Evolutionary conservation across 2,888 invertebrate species (phyloP).

Genomic region (Lissonota sp.): DNA sequence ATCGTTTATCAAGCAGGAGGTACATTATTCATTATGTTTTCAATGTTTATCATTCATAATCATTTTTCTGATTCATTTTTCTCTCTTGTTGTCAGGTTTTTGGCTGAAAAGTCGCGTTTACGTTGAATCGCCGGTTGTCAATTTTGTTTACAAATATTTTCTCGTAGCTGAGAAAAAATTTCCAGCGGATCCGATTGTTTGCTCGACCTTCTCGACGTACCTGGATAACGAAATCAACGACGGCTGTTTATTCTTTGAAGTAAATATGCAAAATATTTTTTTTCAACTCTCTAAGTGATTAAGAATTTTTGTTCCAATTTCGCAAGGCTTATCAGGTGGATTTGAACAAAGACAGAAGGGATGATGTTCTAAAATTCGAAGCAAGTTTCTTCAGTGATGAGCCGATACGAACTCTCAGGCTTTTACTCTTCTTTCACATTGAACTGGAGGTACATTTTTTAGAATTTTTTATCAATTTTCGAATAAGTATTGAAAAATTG

Average conservation of each 20-base stretch:
- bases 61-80: neutral
- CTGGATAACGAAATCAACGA: conserved; percentile 78
- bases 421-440: conserved; percentile 79
- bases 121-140: conserved; percentile 76
- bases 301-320: neutral
- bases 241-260: conserved; percentile 79
- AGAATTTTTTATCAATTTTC: neutral
- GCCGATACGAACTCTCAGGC: conserved; percentile 74
- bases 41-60: neutral
- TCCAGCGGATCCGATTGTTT: conserved; percentile 74
- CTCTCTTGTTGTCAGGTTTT: conserved; percentile 70
- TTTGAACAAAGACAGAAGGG: conserved; percentile 76
- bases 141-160: conserved; percentile 79
- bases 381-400: conserved; percentile 76
- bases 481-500: neutral
- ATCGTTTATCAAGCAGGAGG: conserved; percentile 74
- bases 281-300: neutral
- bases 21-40: conserved; percentile 41
- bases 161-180: conserved; percentile 75
- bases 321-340: conserved; percentile 76
- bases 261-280: conserved; percentile 2
- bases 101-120: conserved; percentile 77
- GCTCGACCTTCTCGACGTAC: conserved; percentile 78
- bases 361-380: conserved; percentile 79
- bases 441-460: conserved; percentile 75